Evolutionary conservation across 53 echinoderm and acorn worm genomes (phyloP).

Genomic region (Echinometra lucunter): DNA sequence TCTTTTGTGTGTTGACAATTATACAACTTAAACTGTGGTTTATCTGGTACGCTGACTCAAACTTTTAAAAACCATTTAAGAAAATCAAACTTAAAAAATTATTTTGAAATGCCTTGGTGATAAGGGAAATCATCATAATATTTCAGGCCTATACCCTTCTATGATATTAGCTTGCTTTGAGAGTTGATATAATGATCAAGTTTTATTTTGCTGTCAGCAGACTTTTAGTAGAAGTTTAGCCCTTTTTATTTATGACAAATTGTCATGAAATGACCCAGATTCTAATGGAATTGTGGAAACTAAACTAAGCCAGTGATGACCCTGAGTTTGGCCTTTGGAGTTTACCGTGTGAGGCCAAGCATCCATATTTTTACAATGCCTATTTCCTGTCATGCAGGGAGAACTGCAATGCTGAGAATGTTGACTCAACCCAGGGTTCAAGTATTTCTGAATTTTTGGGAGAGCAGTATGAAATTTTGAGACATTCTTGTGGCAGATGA

Average conservation of each 20-base stretch:
- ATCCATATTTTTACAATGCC: neutral
- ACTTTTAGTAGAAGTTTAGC: no score
- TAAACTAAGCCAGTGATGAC: constrained; percentile 4
- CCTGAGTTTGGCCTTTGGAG: neutral
- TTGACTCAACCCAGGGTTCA: neutral
- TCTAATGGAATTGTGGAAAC: neutral
- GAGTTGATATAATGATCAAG: neutral
- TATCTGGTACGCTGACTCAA: neutral
- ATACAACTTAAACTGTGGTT: neutral
- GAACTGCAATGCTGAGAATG: neutral
- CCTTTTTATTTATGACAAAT: neutral
- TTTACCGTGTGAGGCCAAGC: neutral
- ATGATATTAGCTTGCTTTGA: neutral
- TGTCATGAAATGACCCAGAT: neutral
- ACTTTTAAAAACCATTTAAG: neutral
- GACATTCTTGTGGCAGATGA: neutral
- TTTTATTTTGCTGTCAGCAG: neutral
- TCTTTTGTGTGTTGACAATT: neutral
- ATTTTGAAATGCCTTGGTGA: neutral
- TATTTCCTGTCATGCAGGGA: constrained; percentile 1
- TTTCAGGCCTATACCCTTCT: neutral
- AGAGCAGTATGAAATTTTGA: neutral
- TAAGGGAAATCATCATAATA: neutral
- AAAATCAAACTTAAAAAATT: neutral
- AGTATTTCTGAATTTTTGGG: neutral